Evolutionary conservation across 92 coral and sea anemone species (phyloP), one percentile per base, ranked within the genome.

Genomic region (Zoanthus sansibaricus): DNA sequence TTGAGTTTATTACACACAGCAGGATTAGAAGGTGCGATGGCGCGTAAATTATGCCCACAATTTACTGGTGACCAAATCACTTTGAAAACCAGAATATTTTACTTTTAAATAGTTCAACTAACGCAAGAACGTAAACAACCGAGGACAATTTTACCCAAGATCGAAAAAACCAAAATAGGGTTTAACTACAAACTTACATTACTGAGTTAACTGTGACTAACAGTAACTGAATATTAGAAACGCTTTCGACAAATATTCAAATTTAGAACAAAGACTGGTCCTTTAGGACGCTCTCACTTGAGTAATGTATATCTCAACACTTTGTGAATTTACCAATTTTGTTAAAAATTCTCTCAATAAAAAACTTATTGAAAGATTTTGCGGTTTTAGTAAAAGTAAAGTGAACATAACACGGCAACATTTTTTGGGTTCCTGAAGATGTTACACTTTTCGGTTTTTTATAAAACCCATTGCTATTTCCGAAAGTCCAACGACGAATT

Each of bases 191-290:
- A 25, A 3, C 46, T 42, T 31, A 37, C 73, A 25, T 18, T 18
- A 45, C 6, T 6, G 1, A 66, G 16, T 25, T 16, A 33, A 20
- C 46, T 56, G 71, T 15, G 71, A 78, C 16, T 78, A 17, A 13
- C 32, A 8, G 7, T 7, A 1, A 18, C 14, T 66, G 15, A 80
- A 64, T 80, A 16, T 64, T 66, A 15, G 75, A 59, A 17, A n/a
- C 85, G 6, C 75, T 80, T 80, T 80, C 85, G 58, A 71, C 85
- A 80, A 66, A 80, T 80, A 80, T 80, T 80, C 85, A 80, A 80
- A 80, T 80, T 80, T 46, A 7, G 55, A 80, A 80, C 85, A 67
- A 80, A 59, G 59, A 49, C 25, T 80, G 75, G 66, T 79, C 84
- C 72, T 61, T 61, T 79, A 20, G 73, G 73, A 79, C 73, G 72